Percentiles rank a stretch among this genome's conserved stretches.
Conservation (phyloP, 1,140 invertebrate species). For the Drosophila rufa region DNA sequence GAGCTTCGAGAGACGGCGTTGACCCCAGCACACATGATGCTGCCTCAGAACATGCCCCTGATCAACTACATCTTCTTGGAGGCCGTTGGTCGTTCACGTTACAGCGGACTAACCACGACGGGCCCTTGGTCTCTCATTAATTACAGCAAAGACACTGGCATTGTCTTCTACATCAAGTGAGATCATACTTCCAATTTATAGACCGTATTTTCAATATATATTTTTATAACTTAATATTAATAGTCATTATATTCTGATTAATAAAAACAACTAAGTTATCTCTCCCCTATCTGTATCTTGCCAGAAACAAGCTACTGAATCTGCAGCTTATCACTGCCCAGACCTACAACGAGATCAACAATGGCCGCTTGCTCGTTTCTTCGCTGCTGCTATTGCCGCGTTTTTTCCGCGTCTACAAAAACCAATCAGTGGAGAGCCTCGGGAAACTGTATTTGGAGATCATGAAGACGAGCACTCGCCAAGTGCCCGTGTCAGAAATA, state of each 20-base stretch:
- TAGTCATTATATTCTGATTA: not conserved
- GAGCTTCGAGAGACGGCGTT: slow-evolving; percentile 87
- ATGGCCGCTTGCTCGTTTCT: slow-evolving; percentile 42
- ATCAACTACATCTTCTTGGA: slow-evolving; percentile 91
- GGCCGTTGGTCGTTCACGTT: slow-evolving; percentile 90
- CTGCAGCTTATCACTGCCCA: slow-evolving; percentile 49
- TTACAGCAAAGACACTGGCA: slow-evolving; percentile 86
- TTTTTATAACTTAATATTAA: too few species aligned
- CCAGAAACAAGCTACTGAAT: slow-evolving; percentile 60
- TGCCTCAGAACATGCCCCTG: slow-evolving; percentile 86
- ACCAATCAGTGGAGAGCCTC: slow-evolving; percentile 41
- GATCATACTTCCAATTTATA: not conserved
- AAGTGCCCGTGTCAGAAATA: slow-evolving; percentile 43
- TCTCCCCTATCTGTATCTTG: not conserved
- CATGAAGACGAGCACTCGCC: slow-evolving; percentile 28
- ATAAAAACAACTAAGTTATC: not conserved
- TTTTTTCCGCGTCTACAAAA: slow-evolving; percentile 62
- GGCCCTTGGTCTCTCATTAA: slow-evolving; percentile 86
- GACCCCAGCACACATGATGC: slow-evolving; percentile 85
- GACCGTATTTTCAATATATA: too few species aligned
- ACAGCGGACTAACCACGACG: slow-evolving; percentile 90
- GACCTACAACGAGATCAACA: slow-evolving; percentile 56
- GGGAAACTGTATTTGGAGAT: slow-evolving; percentile 63
- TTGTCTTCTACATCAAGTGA: slow-evolving; percentile 79
- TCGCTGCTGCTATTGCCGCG: slow-evolving; percentile 56